phyloP scores from a whole-genome alignment of 2,888 invertebrate genomes.

The Drosophila algonquin region DNA sequence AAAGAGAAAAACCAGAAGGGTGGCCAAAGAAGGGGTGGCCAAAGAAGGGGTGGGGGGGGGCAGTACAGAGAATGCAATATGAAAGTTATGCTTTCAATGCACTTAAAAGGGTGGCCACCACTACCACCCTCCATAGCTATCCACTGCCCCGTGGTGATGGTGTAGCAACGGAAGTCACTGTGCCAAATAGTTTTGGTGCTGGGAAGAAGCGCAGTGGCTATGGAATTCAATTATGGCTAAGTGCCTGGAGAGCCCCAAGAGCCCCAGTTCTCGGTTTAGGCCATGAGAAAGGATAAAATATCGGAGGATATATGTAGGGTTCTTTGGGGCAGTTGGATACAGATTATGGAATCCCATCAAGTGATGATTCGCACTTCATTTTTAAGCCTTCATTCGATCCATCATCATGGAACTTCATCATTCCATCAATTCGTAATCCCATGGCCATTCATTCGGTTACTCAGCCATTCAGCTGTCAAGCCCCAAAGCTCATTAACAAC shows the following conservation, averaged over 20 bases:
- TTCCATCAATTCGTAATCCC: conserved; percentile 49
- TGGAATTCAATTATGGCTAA: conserved; percentile 59
- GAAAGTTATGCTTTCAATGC: conserved; percentile 63
- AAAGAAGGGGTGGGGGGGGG: too few relatives aligned
- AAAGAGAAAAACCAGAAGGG: conserved; percentile 5
- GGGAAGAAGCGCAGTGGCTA: conserved; percentile 21
- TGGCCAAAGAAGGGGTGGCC: too few relatives aligned
- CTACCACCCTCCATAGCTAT: not conserved
- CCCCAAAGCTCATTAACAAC: conserved; percentile 56
- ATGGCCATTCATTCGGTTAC: conserved; percentile 26
- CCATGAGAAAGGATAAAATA: not conserved
- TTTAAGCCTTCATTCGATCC: conserved; percentile 13
- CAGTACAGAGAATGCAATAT: conserved; percentile 41
- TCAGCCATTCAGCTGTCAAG: conserved; percentile 29
- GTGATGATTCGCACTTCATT: not conserved
- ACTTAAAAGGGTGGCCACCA: conserved; percentile 32
- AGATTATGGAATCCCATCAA: not conserved
- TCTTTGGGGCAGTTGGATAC: not conserved
- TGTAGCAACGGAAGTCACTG: conserved; percentile 14
- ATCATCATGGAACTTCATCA: conserved; percentile 15
- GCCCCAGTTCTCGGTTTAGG: conserved; percentile 6
- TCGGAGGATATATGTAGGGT: not conserved
- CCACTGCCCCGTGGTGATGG: not conserved
- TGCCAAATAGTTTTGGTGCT: conserved; percentile 36
- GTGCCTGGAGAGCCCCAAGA: conserved; percentile 32